These are phyloP conservation scores for Zaprionus obscuricornis DNA, from an alignment of 2,888 invertebrate species.

Conservation along the genomic window DNA sequence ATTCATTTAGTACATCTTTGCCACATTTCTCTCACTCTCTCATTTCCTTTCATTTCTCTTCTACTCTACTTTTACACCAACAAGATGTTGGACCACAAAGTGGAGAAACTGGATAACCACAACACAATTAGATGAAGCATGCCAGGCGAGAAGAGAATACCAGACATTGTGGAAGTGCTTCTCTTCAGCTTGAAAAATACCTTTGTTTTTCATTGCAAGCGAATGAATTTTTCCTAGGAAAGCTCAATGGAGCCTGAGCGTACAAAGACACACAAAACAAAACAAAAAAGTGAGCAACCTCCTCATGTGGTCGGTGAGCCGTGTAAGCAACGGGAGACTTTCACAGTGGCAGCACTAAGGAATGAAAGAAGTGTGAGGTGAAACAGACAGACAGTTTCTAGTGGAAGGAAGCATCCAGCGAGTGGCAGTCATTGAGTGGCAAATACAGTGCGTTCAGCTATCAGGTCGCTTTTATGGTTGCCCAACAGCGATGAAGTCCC, in stretches of 20 bases:
- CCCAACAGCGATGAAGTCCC: slow-evolving; percentile 67
- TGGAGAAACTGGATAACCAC: slow-evolving; percentile 40
- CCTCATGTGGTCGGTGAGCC: slow-evolving; percentile 46
- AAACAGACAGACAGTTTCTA: not conserved
- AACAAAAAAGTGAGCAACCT: slow-evolving; percentile 44
- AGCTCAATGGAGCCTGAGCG: slow-evolving; percentile 31
- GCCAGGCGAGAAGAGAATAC: not conserved
- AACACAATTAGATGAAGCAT: slow-evolving; percentile 42
- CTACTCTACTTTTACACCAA: slow-evolving; percentile 7
- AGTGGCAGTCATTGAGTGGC: slow-evolving; percentile 48
- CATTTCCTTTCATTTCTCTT: not conserved
- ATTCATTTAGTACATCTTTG: slow-evolving; percentile 29
- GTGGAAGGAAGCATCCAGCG: slow-evolving; percentile 17
- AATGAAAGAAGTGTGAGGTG: not conserved
- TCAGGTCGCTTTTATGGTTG: slow-evolving; percentile 24
- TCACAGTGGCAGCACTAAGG: no score
- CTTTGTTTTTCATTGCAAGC: slow-evolving; percentile 14
- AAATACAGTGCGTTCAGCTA: slow-evolving; percentile 28
- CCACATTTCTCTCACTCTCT: slow-evolving; percentile 5
- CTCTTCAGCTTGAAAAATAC: slow-evolving; percentile 4
- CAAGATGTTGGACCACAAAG: slow-evolving; percentile 41
- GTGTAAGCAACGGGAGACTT: slow-evolving; percentile 44
- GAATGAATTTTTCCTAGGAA: slow-evolving; percentile 4
- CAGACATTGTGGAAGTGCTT: slow-evolving; percentile 5
- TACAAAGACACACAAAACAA: no score